Conservation (phyloP, 2,888 invertebrate genomes). For the Steinernema scapterisci region DNA sequence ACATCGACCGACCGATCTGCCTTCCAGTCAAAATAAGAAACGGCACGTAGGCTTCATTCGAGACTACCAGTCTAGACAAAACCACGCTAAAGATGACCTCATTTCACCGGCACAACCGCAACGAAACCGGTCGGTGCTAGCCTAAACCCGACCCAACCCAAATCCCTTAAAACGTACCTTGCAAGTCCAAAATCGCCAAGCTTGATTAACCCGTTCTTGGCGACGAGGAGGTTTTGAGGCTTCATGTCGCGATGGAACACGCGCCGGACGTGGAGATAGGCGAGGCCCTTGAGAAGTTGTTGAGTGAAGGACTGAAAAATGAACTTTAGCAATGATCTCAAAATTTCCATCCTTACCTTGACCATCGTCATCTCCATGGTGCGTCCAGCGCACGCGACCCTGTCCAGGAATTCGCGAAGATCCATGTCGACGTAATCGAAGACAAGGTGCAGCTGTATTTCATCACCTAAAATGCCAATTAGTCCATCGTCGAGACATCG, state of each 20-base stretch:
- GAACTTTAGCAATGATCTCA: too few species aligned
- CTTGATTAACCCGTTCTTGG: conserved; percentile 85
- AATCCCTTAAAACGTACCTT: too few species aligned
- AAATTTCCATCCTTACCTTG: conserved; percentile 51
- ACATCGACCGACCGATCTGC: too few species aligned
- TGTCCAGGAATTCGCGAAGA: conserved; percentile 56
- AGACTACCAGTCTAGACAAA: too few species aligned
- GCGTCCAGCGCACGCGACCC: conserved; percentile 36
- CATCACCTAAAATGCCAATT: conserved; percentile 44
- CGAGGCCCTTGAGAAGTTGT: conserved; percentile 61
- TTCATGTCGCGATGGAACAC: conserved; percentile 61
- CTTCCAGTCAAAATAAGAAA: too few species aligned
- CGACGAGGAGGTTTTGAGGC: conserved; percentile 93
- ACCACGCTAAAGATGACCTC: too few species aligned
- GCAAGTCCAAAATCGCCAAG: conserved; percentile 97
- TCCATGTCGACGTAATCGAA: conserved; percentile 66
- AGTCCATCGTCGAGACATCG: too few species aligned
- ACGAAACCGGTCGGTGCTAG: too few species aligned
- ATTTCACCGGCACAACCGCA: too few species aligned
- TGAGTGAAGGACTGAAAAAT: conserved; percentile 60
- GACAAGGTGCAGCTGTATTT: conserved; percentile 53
- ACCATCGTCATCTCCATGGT: conserved; percentile 46
- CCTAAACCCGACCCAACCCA: too few species aligned
- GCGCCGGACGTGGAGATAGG: conserved; percentile 60
- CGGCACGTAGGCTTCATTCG: too few species aligned